Evolutionary conservation across 2,888 invertebrate species (phyloP).

Genomic region (Diarsia dahlii): DNA sequence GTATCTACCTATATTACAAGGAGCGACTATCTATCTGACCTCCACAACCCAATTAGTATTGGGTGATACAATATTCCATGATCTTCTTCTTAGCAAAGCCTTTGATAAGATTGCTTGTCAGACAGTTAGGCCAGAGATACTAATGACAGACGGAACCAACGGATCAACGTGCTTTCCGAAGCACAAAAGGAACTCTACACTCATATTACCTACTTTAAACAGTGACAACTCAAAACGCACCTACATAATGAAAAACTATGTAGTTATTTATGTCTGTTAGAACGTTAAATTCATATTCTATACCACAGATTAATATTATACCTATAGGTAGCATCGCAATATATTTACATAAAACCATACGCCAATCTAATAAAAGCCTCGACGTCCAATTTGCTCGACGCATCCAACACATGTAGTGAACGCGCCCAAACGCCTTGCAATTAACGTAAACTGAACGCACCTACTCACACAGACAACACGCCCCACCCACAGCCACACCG

Average conservation of each 20-base stretch:
- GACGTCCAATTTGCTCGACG: conserved; percentile 73
- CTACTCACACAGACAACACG: conserved; percentile 78
- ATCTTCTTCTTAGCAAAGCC: too few species aligned
- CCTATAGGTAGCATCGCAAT: conserved; percentile 20
- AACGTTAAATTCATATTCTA: not conserved
- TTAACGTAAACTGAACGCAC: conserved; percentile 82
- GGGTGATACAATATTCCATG: too few species aligned
- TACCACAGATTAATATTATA: conserved; percentile 9
- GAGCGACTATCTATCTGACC: too few species aligned
- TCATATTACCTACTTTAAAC: not conserved
- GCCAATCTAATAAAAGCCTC: conserved; percentile 68
- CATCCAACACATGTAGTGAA: conserved; percentile 72
- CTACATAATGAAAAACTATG: too few species aligned
- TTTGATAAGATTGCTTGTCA: too few species aligned
- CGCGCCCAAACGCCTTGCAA: conserved; percentile 77
- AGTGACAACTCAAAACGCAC: not conserved
- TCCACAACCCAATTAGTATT: too few species aligned
- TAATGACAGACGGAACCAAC: too few species aligned
- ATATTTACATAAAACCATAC: conserved; percentile 57
- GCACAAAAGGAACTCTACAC: too few species aligned
- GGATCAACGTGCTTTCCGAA: too few species aligned
- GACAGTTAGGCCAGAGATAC: too few species aligned
- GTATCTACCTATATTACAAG: too few species aligned
- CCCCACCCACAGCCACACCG: conserved; percentile 75
- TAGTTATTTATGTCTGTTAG: too few species aligned